phyloP scores from a whole-genome alignment of 53 echinoderm and acorn worm genomes.

The Astropecten irregularis region DNA sequence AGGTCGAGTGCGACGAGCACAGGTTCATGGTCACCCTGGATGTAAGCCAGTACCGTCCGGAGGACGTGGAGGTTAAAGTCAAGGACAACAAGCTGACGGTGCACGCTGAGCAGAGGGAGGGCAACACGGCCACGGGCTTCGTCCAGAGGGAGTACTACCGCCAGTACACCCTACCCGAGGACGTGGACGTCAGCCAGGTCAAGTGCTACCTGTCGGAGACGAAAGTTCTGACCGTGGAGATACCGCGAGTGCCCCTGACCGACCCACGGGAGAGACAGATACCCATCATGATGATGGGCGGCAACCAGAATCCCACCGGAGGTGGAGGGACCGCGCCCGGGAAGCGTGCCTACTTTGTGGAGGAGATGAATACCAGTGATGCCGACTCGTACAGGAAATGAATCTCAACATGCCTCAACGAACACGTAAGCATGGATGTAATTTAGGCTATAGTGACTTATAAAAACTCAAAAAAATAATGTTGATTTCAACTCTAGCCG shows the following conservation, averaged over 20 bases:
- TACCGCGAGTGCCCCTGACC: constrained; percentile 69
- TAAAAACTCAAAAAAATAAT: too few species aligned
- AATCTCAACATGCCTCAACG: neutral
- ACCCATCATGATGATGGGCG: constrained; percentile 59
- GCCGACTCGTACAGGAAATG: constrained; percentile 71
- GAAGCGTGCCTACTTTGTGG: constrained; percentile 68
- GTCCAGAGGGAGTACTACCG: constrained; percentile 91
- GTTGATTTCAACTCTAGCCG: too few species aligned
- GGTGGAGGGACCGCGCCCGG: neutral
- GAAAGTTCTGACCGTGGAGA: constrained; percentile 83
- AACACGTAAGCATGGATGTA: constrained; percentile 33
- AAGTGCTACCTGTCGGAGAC: constrained; percentile 81
- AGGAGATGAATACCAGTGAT: constrained; percentile 81
- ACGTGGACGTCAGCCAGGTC: constrained; percentile 80
- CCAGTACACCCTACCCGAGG: constrained; percentile 94
- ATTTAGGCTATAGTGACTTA: too few species aligned
- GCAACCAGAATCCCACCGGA: neutral
- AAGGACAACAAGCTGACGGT: constrained; percentile 93
- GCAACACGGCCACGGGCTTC: constrained; percentile 65
- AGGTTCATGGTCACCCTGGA: constrained; percentile 92
- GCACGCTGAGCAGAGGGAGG: constrained; percentile 80
- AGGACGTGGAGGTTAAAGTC: constrained; percentile 95
- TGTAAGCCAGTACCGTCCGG: constrained; percentile 89
- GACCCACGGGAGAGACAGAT: constrained; percentile 74
- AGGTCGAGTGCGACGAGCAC: constrained; percentile 90